A percentile compares a stretch with the other conserved stretches of the same genome.
These are phyloP conservation scores for Blastobasis lacticolella DNA, from an alignment of 2,888 invertebrate species.

Conservation along the genomic window DNA sequence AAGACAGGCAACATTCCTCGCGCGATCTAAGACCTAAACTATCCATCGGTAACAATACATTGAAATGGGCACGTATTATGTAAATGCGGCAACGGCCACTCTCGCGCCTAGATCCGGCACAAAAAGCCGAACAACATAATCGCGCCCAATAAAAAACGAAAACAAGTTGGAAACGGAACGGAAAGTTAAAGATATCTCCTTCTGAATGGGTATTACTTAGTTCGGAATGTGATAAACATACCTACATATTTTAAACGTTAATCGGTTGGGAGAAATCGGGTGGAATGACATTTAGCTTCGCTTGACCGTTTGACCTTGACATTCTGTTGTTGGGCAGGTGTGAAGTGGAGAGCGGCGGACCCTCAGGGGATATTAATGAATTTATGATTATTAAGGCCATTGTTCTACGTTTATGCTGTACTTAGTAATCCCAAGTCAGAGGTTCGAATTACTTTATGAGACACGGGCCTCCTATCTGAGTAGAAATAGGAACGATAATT, in stretches of 20 bases:
- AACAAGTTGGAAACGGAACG: slow-evolving; percentile 10
- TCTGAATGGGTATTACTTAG: not conserved
- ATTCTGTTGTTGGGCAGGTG: slow-evolving; percentile 38
- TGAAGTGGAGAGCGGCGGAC: not conserved
- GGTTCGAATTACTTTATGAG: too few species aligned
- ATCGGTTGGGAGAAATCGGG: slow-evolving; percentile 57
- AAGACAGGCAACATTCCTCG: too few species aligned
- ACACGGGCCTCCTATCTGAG: too few species aligned
- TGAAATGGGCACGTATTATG: too few species aligned
- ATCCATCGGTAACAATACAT: too few species aligned
- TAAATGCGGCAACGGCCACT: not conserved
- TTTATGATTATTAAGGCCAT: not conserved
- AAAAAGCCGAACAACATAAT: not conserved
- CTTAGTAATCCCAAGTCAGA: too few species aligned
- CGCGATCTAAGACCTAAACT: too few species aligned
- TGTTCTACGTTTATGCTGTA: too few species aligned
- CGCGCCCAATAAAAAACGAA: not conserved
- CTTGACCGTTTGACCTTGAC: slow-evolving; percentile 57
- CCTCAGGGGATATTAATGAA: not conserved
- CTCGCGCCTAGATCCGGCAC: not conserved
- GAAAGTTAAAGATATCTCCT: slow-evolving; percentile 12
- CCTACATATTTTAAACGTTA: slow-evolving; percentile 41
- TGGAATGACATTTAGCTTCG: slow-evolving; percentile 26
- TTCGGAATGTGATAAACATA: slow-evolving; percentile 45
- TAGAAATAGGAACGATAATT: too few species aligned